These are phyloP conservation scores for Ophraella communa DNA, from an alignment of 2,888 invertebrate genomes.

Conservation along the genomic window DNA sequence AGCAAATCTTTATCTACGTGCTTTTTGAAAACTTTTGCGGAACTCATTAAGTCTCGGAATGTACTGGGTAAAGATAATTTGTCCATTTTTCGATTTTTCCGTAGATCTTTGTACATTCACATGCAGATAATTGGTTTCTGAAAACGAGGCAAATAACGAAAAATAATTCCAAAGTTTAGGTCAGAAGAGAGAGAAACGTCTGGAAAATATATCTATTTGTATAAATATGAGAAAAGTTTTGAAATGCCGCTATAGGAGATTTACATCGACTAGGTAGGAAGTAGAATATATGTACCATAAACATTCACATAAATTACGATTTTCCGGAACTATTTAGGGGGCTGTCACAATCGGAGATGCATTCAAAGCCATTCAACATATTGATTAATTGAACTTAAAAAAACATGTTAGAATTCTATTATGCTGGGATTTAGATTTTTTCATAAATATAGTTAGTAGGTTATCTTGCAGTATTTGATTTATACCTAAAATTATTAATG, in stretches of 20 bases:
- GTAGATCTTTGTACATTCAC: slow-evolving; percentile 38
- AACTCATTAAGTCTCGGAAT: slow-evolving; percentile 25
- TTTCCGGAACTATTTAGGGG: slow-evolving; percentile 45
- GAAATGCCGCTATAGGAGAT: slow-evolving; percentile 45
- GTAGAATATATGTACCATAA: slow-evolving; percentile 47
- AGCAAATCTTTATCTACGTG: slow-evolving; percentile 18
- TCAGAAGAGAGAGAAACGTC: slow-evolving; percentile 31
- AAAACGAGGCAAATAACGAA: slow-evolving; percentile 35
- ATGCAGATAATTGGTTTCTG: slow-evolving; percentile 33
- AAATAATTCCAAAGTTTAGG: slow-evolving; percentile 27
- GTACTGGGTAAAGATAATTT: slow-evolving; percentile 31
- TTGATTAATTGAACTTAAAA: slow-evolving; percentile 4
- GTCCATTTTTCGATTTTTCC: slow-evolving; percentile 25
- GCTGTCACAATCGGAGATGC: slow-evolving; percentile 29
- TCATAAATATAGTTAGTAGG: too few relatives aligned
- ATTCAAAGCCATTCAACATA: slow-evolving; percentile 10
- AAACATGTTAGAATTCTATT: background rate
- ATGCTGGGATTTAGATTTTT: too few relatives aligned
- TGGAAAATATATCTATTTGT: slow-evolving; percentile 42
- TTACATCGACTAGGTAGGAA: slow-evolving; percentile 47
- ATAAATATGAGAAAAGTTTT: slow-evolving; percentile 44
- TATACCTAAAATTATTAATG: too few relatives aligned
- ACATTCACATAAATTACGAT: slow-evolving; percentile 49
- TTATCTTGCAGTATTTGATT: too few relatives aligned
- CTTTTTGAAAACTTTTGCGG: slow-evolving; percentile 8